Evolutionary conservation across 2,888 invertebrate species (phyloP).

Genomic region (Branchipolynoe longqiensis): DNA sequence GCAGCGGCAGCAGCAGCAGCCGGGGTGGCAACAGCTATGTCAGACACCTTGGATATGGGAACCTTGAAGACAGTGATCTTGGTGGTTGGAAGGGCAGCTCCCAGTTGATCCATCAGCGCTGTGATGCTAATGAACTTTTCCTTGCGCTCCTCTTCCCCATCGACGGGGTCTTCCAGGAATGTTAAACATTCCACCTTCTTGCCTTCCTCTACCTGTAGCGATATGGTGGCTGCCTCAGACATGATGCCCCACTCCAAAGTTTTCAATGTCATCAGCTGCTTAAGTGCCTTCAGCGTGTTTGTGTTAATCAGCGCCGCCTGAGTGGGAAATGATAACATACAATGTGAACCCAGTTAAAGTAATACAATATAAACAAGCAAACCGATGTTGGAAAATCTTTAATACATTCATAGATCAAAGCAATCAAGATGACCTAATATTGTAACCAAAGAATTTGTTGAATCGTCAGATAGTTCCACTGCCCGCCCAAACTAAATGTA

Average conservation of each 20-base stretch:
- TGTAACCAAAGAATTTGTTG: no score
- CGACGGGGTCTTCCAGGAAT: slow-evolving; percentile 3
- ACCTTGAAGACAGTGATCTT: slow-evolving; percentile 12
- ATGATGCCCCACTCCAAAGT: slow-evolving; percentile 27
- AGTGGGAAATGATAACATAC: background rate
- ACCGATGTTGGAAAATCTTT: no score
- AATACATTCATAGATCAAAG: no score
- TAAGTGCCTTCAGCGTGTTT: slow-evolving; percentile 21
- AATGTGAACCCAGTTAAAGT: background rate
- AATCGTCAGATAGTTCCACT: no score
- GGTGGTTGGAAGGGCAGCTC: background rate
- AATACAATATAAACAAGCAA: background rate
- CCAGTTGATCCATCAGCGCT: background rate
- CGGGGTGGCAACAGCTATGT: no score
- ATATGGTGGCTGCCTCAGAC: background rate
- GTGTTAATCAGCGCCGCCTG: slow-evolving; percentile 27
- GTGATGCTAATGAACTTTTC: background rate
- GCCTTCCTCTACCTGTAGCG: background rate
- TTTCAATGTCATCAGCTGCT: background rate
- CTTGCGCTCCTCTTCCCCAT: background rate
- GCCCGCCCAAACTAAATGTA: no score
- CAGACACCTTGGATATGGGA: background rate
- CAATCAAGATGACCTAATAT: no score
- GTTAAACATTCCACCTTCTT: background rate
- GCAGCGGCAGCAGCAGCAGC: no score